Evolutionary conservation across 2,888 invertebrate genomes (phyloP).

Genomic region (Macrosiphum euphorbiae): DNA sequence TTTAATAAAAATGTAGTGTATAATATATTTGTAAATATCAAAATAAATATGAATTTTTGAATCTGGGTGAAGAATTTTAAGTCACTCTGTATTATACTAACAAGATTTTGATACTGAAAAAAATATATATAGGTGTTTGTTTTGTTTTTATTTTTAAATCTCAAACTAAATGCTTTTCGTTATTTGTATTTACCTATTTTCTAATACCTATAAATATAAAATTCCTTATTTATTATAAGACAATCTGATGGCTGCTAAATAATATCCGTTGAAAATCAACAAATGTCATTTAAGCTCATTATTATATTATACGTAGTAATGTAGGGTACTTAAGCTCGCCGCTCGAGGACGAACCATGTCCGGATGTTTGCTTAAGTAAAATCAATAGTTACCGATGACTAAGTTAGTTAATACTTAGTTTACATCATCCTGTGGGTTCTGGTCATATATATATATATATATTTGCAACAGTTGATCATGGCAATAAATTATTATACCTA

Average conservation of each 20-base stretch:
- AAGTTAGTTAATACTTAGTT: not conserved
- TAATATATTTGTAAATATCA: not conserved
- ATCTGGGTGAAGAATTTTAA: not conserved
- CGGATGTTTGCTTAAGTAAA: not conserved
- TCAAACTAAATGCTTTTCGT: not conserved
- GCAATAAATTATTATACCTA: not conserved
- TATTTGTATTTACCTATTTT: not conserved
- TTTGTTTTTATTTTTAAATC: not conserved
- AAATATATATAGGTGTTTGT: not conserved
- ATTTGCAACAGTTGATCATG: not conserved
- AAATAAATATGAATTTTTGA: not conserved
- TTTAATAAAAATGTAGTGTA: not conserved
- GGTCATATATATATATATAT: not conserved
- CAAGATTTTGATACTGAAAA: not conserved
- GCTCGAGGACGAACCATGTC: not conserved
- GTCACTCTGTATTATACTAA: not conserved
- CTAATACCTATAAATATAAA: not conserved
- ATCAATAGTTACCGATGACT: not conserved
- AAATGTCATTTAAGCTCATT: not conserved
- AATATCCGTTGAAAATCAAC: not conserved
- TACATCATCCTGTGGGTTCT: not conserved
- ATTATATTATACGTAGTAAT: not conserved
- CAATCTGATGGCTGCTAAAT: not conserved
- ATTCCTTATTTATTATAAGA: not conserved
- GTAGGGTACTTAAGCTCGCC: not conserved